Conservation (phyloP, 2,113 vertebrate species). For the Daphoenositta chrysoptera region DNA sequence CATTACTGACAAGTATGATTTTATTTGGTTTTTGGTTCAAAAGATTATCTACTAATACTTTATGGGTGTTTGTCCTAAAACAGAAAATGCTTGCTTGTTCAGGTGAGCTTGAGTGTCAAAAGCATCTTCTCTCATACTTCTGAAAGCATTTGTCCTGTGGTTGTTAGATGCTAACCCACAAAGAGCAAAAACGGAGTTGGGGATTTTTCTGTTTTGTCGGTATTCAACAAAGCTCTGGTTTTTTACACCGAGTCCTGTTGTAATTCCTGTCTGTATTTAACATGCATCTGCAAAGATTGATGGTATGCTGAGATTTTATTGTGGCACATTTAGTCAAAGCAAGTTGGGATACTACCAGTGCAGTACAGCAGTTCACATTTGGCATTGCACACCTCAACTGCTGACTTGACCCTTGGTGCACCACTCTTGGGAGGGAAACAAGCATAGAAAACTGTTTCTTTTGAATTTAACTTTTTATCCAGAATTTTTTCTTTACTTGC, state of each 20-base stretch:
- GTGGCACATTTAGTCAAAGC: not conserved
- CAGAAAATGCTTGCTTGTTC: not conserved
- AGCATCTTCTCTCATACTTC: not conserved
- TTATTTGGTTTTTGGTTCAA: conserved; percentile 53
- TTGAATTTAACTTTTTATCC: not conserved
- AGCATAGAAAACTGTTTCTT: not conserved
- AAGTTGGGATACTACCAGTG: not conserved
- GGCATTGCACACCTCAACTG: not conserved
- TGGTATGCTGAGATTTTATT: not conserved
- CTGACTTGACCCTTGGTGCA: not conserved
- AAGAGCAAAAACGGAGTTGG: not conserved
- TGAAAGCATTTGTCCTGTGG: rapidly evolving
- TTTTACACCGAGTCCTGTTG: not conserved
- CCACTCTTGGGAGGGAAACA: not conserved
- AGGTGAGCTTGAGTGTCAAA: not conserved
- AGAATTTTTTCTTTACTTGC: not conserved
- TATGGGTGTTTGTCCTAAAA: conserved; percentile 41
- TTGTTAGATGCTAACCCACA: not conserved
- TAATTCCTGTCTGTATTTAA: not conserved
- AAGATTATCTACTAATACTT: conserved; percentile 27
- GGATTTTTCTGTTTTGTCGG: not conserved
- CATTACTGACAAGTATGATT: conserved; percentile 12
- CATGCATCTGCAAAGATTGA: not conserved
- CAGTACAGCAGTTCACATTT: not conserved
- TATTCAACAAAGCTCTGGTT: not conserved